These are phyloP conservation scores for Pseudomyrmex sp. DNA, from an alignment of 1,140 invertebrate species.

Conservation along the genomic window DNA sequence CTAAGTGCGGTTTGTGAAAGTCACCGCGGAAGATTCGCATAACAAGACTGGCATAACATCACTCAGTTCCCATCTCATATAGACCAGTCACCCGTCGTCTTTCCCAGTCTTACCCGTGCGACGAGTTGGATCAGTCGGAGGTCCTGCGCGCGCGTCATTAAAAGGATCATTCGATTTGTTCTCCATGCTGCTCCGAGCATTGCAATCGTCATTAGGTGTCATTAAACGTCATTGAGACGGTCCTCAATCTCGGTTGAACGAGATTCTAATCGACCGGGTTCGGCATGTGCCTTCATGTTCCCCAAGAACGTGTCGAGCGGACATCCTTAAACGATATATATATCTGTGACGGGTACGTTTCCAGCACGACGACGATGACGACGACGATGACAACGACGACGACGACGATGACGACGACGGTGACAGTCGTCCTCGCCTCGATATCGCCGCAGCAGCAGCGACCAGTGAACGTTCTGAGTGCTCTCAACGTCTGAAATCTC, in stretches of 20 bases:
- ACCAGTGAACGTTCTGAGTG: constrained; percentile 49
- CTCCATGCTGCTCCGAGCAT: too few species aligned
- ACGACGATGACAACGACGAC: constrained; percentile 45
- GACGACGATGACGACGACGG: constrained; percentile 65
- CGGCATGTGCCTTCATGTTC: background rate
- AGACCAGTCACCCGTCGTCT: too few species aligned
- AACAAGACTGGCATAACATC: too few species aligned
- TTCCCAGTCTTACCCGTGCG: too few species aligned
- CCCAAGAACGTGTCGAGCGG: constrained; percentile 23
- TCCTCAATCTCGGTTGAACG: constrained; percentile 3
- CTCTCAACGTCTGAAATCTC: constrained; percentile 62
- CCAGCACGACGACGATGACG: constrained; percentile 50
- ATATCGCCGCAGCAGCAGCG: constrained; percentile 8
- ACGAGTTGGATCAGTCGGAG: too few species aligned
- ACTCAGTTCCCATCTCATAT: too few species aligned
- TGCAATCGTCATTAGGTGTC: too few species aligned
- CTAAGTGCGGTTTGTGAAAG: too few species aligned
- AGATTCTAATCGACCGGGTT: background rate
- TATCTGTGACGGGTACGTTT: constrained; percentile 10
- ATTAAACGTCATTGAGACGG: constrained; percentile 8
- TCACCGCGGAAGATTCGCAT: too few species aligned
- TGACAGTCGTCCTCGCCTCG: constrained; percentile 21
- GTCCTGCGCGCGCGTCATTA: constrained; percentile 12
- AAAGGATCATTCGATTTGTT: too few species aligned
- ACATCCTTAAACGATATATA: constrained; percentile 28